Conservation (phyloP, 2,797 vertebrate species). For the Thripadectes ignobilis region DNA sequence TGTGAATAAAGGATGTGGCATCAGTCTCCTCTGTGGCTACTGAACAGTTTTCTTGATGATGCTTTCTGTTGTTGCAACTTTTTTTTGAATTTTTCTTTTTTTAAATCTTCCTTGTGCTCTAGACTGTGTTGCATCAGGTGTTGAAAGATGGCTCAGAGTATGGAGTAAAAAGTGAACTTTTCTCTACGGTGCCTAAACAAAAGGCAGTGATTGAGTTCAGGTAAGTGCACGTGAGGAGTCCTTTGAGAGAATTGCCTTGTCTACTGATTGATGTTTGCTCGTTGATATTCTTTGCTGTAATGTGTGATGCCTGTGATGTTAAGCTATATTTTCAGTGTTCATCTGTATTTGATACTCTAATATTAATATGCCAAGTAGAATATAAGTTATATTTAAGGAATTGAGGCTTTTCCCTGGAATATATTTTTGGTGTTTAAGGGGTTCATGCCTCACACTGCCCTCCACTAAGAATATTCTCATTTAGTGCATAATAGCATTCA, state of each 20-base stretch:
- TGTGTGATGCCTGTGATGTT: neutral
- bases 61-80: neutral
- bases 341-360: neutral
- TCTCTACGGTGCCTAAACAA: conserved; percentile 76
- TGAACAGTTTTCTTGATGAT: neutral
- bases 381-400: neutral
- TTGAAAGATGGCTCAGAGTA: conserved; percentile 78
- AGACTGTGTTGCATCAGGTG: conserved; percentile 88
- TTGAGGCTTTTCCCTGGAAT: neutral
- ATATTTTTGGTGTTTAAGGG: neutral
- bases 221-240: conserved; percentile 60
- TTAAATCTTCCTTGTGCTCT: neutral
- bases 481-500: neutral
- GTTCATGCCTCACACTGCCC: neutral
- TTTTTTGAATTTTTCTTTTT: neutral
- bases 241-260: neutral
- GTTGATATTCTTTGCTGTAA: neutral
- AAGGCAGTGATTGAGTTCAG: conserved; percentile 91
- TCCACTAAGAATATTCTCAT: neutral
- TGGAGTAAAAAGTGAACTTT: conserved; percentile 88
- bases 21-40: neutral
- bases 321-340: neutral
- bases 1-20: neutral
- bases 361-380: neutral
- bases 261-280: neutral